Conservation (phyloP, 2,797 vertebrate species). For the Vespertilio murinus region DNA sequence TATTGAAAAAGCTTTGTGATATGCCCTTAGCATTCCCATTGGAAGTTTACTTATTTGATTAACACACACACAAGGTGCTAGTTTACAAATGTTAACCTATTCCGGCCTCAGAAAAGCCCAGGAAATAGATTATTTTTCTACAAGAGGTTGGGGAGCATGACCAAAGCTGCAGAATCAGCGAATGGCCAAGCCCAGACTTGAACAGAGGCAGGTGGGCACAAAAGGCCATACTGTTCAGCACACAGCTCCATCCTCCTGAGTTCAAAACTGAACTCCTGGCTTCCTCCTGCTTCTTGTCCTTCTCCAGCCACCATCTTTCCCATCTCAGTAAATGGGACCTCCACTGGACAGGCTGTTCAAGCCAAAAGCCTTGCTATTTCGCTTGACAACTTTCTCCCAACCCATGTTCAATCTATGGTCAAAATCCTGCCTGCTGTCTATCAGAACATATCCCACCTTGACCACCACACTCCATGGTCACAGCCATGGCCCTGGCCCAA, state of each 20-base stretch:
- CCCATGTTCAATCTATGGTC: background rate
- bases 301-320: background rate
- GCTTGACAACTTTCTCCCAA: background rate
- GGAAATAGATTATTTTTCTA: background rate
- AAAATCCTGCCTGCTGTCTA: background rate
- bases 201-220: background rate
- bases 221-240: background rate
- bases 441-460: background rate
- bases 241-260: background rate
- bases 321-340: background rate
- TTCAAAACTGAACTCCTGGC: background rate
- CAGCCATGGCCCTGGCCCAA: background rate
- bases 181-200: background rate
- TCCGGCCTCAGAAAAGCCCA: background rate
- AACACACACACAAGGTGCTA: background rate
- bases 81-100: background rate
- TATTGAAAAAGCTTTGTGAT: background rate
- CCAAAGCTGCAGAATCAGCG: background rate
- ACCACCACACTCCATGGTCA: no score
- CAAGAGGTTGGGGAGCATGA: background rate
- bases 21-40: background rate
- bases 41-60: background rate
- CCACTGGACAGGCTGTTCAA: background rate
- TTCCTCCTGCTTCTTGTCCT: background rate
- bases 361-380: background rate